Evolutionary conservation across 2,113 vertebrate genomes (phyloP).

Genomic region (Nipponia nippon): DNA sequence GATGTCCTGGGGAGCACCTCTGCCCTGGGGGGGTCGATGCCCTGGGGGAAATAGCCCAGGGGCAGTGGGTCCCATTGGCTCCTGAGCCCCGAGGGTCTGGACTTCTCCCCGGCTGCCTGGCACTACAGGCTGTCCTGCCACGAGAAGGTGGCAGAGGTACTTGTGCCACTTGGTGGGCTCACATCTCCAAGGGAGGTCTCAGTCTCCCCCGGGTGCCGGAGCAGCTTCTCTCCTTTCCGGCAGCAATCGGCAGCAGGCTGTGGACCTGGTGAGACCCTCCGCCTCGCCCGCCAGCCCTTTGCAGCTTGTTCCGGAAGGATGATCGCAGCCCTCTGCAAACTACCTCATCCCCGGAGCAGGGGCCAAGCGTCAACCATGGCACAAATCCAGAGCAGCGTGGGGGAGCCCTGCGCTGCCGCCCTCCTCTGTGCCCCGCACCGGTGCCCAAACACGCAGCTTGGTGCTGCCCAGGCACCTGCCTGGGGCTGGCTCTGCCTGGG

Average conservation of each 20-base stretch:
- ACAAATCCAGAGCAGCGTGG: background rate
- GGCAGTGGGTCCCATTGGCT: background rate
- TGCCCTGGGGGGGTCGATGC: background rate
- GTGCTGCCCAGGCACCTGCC: background rate
- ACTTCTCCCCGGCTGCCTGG: background rate
- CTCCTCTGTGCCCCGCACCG: rapidly evolving
- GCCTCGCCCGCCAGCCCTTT: background rate
- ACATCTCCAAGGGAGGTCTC: rapidly evolving
- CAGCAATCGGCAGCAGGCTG: background rate
- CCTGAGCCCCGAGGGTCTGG: background rate
- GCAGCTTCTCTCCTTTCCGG: background rate
- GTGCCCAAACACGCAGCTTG: rapidly evolving
- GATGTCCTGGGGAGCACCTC: background rate
- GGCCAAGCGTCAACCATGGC: background rate
- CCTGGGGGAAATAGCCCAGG: background rate
- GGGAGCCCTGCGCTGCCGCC: background rate
- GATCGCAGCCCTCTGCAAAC: background rate
- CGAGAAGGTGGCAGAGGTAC: rapidly evolving
- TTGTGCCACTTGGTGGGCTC: background rate
- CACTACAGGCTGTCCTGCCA: rapidly evolving
- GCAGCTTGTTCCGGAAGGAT: background rate
- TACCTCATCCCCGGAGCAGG: slow-evolving; percentile 4
- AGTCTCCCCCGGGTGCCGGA: rapidly evolving
- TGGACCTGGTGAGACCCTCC: background rate
- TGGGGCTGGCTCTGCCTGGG: background rate